phyloP scores from a whole-genome alignment of 2,113 vertebrate genomes.

The Cheirogaleus medius region DNA sequence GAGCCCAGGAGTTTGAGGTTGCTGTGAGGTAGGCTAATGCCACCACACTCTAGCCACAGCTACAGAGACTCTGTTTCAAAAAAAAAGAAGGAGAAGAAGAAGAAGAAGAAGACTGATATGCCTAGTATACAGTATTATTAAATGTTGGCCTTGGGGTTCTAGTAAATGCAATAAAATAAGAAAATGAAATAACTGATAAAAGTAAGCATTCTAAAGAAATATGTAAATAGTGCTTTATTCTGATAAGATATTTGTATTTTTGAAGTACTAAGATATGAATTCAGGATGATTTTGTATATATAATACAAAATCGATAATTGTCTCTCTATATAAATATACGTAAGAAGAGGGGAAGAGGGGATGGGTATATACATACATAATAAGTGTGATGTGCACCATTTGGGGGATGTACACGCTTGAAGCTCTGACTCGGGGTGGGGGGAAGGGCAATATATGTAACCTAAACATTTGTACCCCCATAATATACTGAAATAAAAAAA shows the following conservation, averaged over 20 bases:
- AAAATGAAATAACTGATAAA: not conserved
- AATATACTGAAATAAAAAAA: too few species aligned
- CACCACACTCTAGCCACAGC: too few species aligned
- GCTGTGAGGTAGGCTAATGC: too few species aligned
- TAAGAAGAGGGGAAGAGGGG: not conserved
- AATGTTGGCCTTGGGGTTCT: not conserved
- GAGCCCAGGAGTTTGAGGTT: too few species aligned
- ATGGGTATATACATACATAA: too few species aligned
- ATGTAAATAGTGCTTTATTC: not conserved
- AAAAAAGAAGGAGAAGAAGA: too few species aligned
- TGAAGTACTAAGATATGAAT: not conserved
- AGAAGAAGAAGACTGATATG: not conserved
- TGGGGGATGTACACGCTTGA: too few species aligned
- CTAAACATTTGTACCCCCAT: too few species aligned
- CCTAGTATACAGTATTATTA: not conserved
- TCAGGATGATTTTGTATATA: not conserved
- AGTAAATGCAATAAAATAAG: not conserved
- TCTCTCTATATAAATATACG: not conserved
- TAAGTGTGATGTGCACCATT: too few species aligned
- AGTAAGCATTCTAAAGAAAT: not conserved
- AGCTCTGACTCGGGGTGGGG: too few species aligned
- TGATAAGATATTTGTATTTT: not conserved
- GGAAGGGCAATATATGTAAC: too few species aligned
- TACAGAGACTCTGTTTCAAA: too few species aligned
- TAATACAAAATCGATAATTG: not conserved